phyloP scores from a whole-genome alignment of 2,113 vertebrate species.

The Oplegnathus fasciatus region DNA sequence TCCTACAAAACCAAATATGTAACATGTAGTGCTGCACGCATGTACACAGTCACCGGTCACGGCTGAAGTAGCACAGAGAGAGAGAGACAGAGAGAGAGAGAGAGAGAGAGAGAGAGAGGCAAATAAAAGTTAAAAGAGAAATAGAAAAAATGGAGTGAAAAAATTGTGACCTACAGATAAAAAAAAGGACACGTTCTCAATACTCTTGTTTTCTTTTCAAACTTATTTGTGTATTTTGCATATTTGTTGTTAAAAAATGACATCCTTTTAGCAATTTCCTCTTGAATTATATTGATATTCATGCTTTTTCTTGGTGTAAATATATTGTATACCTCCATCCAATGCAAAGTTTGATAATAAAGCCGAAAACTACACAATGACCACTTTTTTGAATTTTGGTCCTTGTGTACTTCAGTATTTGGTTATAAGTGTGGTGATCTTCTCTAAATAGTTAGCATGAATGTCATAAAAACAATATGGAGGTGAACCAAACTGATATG shows the following conservation, averaged over 20 bases:
- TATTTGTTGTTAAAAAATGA: background rate
- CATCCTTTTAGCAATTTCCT: background rate
- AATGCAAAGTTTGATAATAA: background rate
- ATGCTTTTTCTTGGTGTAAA: background rate
- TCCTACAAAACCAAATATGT: slow-evolving; percentile 17
- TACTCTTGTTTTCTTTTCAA: background rate
- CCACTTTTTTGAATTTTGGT: background rate
- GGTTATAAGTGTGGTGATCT: background rate
- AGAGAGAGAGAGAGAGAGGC: background rate
- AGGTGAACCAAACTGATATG: background rate
- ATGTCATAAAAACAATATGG: background rate
- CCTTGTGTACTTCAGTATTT: background rate
- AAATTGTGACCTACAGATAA: background rate
- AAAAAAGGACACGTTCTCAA: background rate
- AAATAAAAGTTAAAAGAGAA: background rate
- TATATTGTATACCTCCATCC: background rate
- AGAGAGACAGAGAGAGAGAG: background rate
- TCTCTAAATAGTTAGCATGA: background rate
- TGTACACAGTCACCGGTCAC: background rate
- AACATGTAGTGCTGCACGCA: background rate
- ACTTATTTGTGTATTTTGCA: background rate
- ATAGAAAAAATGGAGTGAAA: background rate
- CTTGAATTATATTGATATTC: background rate
- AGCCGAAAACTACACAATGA: background rate
- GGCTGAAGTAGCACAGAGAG: background rate